These are phyloP conservation scores for Dolichoris vasculosae DNA, from an alignment of 1,140 invertebrate species.

Conservation along the genomic window DNA sequence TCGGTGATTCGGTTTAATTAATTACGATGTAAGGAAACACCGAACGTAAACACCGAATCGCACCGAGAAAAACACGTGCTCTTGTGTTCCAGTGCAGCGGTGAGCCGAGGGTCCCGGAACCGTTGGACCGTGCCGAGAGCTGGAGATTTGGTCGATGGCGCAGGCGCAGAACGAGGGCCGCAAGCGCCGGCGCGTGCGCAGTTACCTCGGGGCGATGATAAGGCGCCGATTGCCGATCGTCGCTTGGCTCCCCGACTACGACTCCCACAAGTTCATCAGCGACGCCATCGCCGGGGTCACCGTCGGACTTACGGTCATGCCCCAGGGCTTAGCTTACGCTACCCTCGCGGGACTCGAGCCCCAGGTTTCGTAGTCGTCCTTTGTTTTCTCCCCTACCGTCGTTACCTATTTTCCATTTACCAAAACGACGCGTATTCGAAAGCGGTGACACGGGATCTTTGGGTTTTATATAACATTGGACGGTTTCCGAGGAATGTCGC, in stretches of 20 bases:
- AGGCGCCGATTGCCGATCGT: constrained; percentile 76
- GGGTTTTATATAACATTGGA: too few species aligned
- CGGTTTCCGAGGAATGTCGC: too few species aligned
- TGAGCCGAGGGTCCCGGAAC: not conserved
- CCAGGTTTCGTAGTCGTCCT: constrained; percentile 79
- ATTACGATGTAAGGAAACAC: too few species aligned
- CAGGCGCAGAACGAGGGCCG: not conserved
- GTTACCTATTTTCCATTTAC: too few species aligned
- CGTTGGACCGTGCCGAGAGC: not conserved
- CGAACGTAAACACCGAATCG: too few species aligned
- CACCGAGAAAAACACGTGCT: not conserved
- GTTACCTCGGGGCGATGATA: not conserved
- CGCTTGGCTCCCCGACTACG: constrained; percentile 83
- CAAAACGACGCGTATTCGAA: too few species aligned
- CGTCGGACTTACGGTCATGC: constrained; percentile 91
- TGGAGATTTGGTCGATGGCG: not conserved
- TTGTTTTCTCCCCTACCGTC: too few species aligned
- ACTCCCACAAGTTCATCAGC: constrained; percentile 81
- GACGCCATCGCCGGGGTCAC: constrained; percentile 89
- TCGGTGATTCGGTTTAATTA: too few species aligned
- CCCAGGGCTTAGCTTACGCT: constrained; percentile 91
- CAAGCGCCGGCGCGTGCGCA: not conserved
- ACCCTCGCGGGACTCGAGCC: constrained; percentile 87
- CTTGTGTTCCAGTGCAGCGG: constrained; percentile 1
- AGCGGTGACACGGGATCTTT: too few species aligned